Percentiles rank a stretch among this genome's conserved stretches.
phyloP scores from a whole-genome alignment of 1,140 invertebrate genomes.

The Hylaeus anthracinus region DNA sequence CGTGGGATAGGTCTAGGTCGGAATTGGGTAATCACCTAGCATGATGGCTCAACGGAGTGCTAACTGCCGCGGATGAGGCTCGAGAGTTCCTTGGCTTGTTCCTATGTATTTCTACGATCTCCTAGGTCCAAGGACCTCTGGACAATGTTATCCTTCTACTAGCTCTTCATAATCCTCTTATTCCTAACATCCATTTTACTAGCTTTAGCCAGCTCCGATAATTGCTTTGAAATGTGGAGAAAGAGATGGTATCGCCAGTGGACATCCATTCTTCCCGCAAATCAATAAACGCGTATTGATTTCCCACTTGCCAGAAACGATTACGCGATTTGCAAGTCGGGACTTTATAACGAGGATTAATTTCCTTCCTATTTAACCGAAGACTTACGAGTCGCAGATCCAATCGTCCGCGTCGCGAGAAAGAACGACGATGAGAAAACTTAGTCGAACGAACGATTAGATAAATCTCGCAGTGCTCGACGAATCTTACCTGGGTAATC shows the following conservation, averaged over 20 bases:
- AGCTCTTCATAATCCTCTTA: no score
- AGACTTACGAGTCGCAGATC: slow-evolving; percentile 17
- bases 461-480: slow-evolving; percentile 51
- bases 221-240: not conserved
- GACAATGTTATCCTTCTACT: no score
- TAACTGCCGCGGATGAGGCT: no score
- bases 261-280: slow-evolving; percentile 8
- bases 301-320: slow-evolving; percentile 4
- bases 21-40: no score
- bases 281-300: slow-evolving; percentile 43
- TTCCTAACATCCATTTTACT: no score
- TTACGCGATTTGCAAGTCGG: slow-evolving; percentile 23
- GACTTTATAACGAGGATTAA: slow-evolving; percentile 52
- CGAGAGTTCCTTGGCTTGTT: no score
- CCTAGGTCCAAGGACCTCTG: no score
- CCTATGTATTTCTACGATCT: no score
- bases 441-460: slow-evolving; percentile 22
- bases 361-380: slow-evolving; percentile 31
- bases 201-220: not conserved
- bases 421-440: slow-evolving; percentile 47
- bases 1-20: no score
- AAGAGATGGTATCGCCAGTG: not conserved
- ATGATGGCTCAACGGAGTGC: no score
- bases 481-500: slow-evolving; percentile 42
- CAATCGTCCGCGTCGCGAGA: slow-evolving; percentile 23